Evolutionary conservation across 2,888 invertebrate species (phyloP), one percentile per base, ranked within the genome.

Genomic region (Boloria selene): DNA sequence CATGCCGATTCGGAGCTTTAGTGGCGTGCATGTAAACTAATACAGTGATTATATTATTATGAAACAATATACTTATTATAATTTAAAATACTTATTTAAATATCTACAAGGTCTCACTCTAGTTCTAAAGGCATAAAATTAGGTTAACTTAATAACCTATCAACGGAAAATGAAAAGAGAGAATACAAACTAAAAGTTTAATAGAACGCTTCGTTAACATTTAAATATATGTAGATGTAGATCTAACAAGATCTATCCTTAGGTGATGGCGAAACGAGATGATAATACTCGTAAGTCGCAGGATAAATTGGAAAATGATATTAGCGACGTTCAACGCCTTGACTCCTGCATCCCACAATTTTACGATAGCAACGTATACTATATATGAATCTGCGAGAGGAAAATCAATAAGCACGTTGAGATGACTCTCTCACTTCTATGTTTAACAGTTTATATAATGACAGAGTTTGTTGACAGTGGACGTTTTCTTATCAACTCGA

Each of bases 391-490:
- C 72, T 70, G 80, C 79, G 75, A 75, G 74, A 75, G 68, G 79
- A 87, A 89, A 90, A 90, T 90, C 90, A 84, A 90, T 91, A 90
- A 83, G 75, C 74, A 79, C 79, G 85, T 80, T 73, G 74, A 81
- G 80, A 84, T 81, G 78, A 77, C 72, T 79, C 75, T 78, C 78
- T n/a, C 74, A 76, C 75, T 81, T 75, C 74, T 75, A 73, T 72
- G 68, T 74, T 74, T 74, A 73, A 73, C 70, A 74, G 70, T 83
- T 83, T 83, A 83, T 81, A 76, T 82, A 84, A 85, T 81, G 75
- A 79, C 77, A 82, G 77, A 79, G 87, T 90, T 90, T 90, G 89
- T 90, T 90, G 91, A 91, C 88, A 89, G 85, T 83, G 77, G 80
- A 83, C 82, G 86, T 82, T 81, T 88, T 89, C 89, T 90, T 90